These are phyloP conservation scores for Alethe castanea DNA, from an alignment of 2,113 vertebrate genomes.

Conservation along the genomic window DNA sequence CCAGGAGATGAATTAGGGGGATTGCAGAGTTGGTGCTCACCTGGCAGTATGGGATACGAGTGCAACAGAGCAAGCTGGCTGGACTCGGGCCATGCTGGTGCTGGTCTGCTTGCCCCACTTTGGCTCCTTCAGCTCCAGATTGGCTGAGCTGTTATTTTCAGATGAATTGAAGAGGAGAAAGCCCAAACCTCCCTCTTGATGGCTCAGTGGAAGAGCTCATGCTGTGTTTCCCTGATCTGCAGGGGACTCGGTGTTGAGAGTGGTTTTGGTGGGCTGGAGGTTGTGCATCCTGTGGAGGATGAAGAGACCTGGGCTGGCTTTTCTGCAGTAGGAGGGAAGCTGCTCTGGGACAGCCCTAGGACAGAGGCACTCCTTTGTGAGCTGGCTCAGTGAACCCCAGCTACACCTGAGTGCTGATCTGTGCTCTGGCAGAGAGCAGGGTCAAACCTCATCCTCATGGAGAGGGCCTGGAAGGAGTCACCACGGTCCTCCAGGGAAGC, in stretches of 20 bases:
- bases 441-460: not conserved
- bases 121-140: not conserved
- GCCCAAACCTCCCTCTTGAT: fast-evolving
- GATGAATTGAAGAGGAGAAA: not conserved
- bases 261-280: not conserved
- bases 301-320: not conserved
- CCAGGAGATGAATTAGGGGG: not conserved
- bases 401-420: not conserved
- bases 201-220: not conserved
- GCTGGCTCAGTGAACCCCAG: not conserved
- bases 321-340: not conserved
- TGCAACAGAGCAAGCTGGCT: not conserved
- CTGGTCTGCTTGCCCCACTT: not conserved
- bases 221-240: not conserved
- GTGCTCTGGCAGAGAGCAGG: not conserved
- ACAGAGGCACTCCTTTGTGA: not conserved
- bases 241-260: too few species aligned
- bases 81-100: not conserved
- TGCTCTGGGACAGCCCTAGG: not conserved
- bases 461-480: not conserved
- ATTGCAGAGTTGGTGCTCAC: not conserved
- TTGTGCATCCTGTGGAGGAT: not conserved
- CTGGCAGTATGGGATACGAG: not conserved
- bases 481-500: not conserved
- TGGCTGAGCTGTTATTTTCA: not conserved